Conservation (phyloP, 2,888 invertebrate species). For the Mythimna vitellina region DNA sequence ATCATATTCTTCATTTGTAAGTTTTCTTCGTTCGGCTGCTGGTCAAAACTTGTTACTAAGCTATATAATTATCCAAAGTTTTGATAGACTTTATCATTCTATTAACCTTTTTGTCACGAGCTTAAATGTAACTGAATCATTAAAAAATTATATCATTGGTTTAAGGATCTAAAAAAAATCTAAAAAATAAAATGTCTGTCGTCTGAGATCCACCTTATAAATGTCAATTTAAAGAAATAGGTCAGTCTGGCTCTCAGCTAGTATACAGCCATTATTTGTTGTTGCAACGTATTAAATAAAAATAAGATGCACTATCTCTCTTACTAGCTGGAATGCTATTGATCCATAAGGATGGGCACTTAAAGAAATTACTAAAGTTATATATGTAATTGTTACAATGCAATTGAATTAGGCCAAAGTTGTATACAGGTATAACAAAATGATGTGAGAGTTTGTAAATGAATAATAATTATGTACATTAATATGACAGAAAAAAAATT, state of each 20-base stretch:
- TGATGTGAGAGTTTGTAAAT: not conserved
- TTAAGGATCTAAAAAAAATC: not conserved
- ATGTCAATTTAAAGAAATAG: conserved; percentile 49
- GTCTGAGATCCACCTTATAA: conserved; percentile 33
- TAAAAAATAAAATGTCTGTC: not conserved
- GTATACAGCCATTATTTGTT: conserved; percentile 51
- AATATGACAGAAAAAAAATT: too few species aligned
- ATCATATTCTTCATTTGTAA: conserved; percentile 35
- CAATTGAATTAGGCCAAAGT: not conserved
- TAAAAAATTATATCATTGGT: too few species aligned
- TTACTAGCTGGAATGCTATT: conserved; percentile 1
- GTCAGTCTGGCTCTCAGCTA: conserved; percentile 35
- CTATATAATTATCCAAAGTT: not conserved
- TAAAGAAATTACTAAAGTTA: not conserved
- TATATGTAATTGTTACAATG: not conserved
- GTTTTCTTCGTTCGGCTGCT: conserved; percentile 4
- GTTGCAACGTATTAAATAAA: conserved; percentile 46
- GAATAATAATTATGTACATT: too few species aligned
- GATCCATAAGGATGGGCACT: not conserved
- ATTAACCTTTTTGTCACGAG: not conserved
- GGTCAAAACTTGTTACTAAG: not conserved
- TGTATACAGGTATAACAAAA: not conserved
- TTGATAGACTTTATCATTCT: not conserved
- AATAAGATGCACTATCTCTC: conserved; percentile 28
- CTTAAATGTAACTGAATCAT: not conserved